Evolutionary conservation across 1,140 invertebrate genomes (phyloP).

Genomic region (Venustaconcha ellipsiformis): DNA sequence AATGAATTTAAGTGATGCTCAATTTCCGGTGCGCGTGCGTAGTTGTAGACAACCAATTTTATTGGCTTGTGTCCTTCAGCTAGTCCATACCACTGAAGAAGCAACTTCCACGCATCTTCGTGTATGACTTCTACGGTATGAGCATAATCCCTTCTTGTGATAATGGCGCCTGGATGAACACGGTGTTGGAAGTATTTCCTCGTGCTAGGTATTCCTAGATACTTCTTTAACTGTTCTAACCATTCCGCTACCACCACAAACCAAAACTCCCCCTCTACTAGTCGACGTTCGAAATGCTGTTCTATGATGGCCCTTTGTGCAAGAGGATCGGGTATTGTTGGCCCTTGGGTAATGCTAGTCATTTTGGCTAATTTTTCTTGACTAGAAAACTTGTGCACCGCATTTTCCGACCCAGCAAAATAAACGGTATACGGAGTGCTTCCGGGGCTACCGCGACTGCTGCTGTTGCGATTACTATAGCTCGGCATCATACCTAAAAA

Average conservation of each 20-base stretch:
- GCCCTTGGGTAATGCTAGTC: conserved; percentile 20
- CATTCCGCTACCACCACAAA: conserved; percentile 63
- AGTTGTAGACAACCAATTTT: conserved; percentile 62
- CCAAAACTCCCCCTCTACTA: conserved; percentile 64
- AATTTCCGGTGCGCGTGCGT: conserved; percentile 56
- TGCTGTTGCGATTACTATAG: too few relatives aligned
- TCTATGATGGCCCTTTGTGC: conserved; percentile 57
- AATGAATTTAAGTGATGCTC: conserved; percentile 64
- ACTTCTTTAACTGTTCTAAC: conserved; percentile 62
- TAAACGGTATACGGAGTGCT: too few relatives aligned
- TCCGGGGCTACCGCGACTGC: too few relatives aligned
- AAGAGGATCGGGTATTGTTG: conserved; percentile 51
- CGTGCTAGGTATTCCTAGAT: conserved; percentile 52
- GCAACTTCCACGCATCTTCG: conserved; percentile 62
- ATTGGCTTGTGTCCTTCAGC: conserved; percentile 61
- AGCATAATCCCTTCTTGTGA: conserved; percentile 58
- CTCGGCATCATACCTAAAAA: too few relatives aligned
- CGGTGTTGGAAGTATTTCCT: conserved; percentile 58
- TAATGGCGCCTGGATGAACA: conserved; percentile 57
- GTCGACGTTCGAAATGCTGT: conserved; percentile 51
- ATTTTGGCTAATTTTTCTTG: conserved; percentile 16
- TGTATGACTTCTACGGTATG: conserved; percentile 63
- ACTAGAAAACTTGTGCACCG: conserved; percentile 27
- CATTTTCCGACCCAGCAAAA: not conserved
- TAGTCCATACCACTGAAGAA: conserved; percentile 63